phyloP scores from a whole-genome alignment of 1,140 invertebrate species.

The Vollenhovia emeryi region DNA sequence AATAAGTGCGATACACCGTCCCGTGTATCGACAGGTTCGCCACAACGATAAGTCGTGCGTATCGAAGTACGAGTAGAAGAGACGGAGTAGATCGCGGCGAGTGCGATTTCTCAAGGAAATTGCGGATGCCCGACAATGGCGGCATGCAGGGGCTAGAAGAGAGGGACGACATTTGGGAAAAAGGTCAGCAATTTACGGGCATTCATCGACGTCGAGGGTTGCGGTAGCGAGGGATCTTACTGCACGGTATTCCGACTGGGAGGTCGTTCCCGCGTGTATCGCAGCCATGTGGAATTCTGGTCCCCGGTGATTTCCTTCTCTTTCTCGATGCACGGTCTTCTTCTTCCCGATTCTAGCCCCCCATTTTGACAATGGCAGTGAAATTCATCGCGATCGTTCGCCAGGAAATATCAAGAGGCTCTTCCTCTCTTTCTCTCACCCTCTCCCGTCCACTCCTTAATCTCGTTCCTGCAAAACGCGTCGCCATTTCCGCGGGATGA shows the following conservation, averaged over 20 bases:
- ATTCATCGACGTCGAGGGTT: conserved; percentile 48
- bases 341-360: conserved; percentile 1
- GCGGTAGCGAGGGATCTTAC: not conserved
- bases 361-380: conserved; percentile 28
- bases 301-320: conserved; percentile 1
- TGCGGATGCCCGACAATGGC: conserved; percentile 12
- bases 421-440: not conserved
- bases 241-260: not conserved
- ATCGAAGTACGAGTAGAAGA: not conserved
- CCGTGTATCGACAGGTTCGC: conserved; percentile 4
- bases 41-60: conserved; percentile 27
- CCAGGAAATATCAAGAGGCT: conserved; percentile 40
- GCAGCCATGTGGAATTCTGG: conserved; percentile 6
- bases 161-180: conserved; percentile 31
- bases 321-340: not conserved
- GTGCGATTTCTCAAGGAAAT: conserved; percentile 50
- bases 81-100: conserved; percentile 9
- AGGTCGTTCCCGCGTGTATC: not conserved
- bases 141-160: not conserved
- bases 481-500: conserved; percentile 36
- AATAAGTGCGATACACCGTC: not conserved
- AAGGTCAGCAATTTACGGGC: conserved; percentile 62
- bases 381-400: conserved; percentile 58
- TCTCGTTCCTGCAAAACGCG: conserved; percentile 42
- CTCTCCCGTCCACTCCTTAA: not conserved